Percentiles rank a stretch among this genome's conserved stretches.
phyloP scores from a whole-genome alignment of 2,113 vertebrate species.

The Phrynosoma blainvillii region DNA sequence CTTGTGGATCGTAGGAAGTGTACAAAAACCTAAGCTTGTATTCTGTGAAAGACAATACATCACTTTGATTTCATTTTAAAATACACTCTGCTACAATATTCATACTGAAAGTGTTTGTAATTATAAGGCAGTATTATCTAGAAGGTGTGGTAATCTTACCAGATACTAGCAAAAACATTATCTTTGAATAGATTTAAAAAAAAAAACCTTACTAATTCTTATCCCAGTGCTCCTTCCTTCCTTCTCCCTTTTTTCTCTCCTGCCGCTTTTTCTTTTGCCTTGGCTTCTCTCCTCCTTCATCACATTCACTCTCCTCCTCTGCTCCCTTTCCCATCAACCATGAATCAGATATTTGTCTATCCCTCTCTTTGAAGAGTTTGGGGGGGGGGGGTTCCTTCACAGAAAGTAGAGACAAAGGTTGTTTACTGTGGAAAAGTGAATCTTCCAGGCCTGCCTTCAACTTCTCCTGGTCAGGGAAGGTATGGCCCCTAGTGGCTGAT shows the following conservation, averaged over 20 bases:
- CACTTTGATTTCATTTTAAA: conserved; percentile 13
- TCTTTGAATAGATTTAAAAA: not conserved
- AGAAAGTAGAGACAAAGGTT: no score
- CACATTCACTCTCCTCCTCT: not conserved
- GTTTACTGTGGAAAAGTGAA: not conserved
- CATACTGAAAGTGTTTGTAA: not conserved
- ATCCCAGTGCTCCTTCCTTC: not conserved
- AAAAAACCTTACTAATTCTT: not conserved
- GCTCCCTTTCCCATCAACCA: not conserved
- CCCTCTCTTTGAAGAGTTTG: not conserved
- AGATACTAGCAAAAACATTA: fast-evolving
- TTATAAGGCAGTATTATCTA: not conserved
- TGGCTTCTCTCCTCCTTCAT: not conserved
- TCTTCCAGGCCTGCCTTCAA: not conserved
- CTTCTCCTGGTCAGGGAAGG: no score
- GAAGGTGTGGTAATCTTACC: conserved; percentile 10
- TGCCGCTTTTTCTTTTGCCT: not conserved
- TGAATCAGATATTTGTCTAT: not conserved
- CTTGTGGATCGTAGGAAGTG: not conserved
- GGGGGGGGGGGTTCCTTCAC: no score
- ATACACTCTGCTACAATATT: conserved; percentile 15
- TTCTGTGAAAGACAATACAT: conserved; percentile 43
- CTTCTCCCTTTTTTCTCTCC: not conserved
- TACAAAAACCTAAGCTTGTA: not conserved
- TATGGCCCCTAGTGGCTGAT: no score